Conservation (phyloP, 2,797 vertebrate genomes). For the Aselliscus stoliczkanus region DNA sequence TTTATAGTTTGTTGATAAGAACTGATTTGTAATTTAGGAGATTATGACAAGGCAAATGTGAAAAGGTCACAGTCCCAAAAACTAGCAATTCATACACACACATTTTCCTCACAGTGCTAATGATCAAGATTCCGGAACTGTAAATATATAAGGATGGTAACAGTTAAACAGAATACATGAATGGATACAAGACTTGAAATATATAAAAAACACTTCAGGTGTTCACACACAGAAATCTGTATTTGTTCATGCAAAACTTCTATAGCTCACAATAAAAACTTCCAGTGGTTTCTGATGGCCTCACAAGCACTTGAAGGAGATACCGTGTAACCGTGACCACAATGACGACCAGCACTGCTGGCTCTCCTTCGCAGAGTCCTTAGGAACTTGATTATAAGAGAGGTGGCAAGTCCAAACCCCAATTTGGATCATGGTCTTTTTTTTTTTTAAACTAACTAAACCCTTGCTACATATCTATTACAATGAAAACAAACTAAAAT, state of each 20-base stretch:
- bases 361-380: not conserved
- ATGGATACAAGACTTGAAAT: not conserved
- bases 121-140: not conserved
- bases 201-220: not conserved
- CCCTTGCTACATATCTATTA: not conserved
- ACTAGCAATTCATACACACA: not conserved
- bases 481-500: constrained; percentile 5
- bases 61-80: not conserved
- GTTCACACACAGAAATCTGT: not conserved
- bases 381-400: not conserved
- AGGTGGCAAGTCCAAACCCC: not conserved
- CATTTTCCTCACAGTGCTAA: not conserved
- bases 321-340: not conserved
- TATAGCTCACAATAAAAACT: not conserved
- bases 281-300: not conserved
- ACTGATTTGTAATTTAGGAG: not conserved
- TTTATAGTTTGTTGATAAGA: not conserved
- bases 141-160: not conserved
- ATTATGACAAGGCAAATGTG: not conserved
- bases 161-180: not conserved
- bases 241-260: not conserved
- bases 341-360: not conserved
- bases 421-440: not conserved
- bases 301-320: not conserved
- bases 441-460: not conserved